These are phyloP conservation scores for Perognathus longimembris DNA, from an alignment of 2,113 vertebrate genomes.

Conservation along the genomic window DNA sequence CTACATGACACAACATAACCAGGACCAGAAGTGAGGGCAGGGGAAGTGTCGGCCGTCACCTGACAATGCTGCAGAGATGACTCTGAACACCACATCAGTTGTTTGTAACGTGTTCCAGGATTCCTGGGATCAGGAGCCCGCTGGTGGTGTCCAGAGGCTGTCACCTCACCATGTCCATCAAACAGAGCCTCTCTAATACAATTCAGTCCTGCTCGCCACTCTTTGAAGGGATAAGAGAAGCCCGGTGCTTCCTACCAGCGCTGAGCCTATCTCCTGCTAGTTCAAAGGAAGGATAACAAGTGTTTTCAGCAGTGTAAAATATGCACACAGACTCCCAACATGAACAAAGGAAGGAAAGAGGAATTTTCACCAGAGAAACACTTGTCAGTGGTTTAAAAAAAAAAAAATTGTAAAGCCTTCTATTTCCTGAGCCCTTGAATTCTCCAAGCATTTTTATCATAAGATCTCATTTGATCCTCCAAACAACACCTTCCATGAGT, in stretches of 20 bases:
- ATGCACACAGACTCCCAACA: neutral
- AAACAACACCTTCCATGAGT: neutral
- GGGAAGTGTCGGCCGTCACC: neutral
- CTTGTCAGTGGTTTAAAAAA: neutral
- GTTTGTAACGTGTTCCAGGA: neutral
- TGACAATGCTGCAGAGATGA: neutral
- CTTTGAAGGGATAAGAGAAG: neutral
- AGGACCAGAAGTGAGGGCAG: neutral
- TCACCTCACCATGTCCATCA: neutral
- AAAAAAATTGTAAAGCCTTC: neutral
- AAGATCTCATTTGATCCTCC: neutral
- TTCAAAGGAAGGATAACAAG: slow-evolving; percentile 43
- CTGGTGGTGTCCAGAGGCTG: neutral
- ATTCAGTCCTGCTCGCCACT: neutral
- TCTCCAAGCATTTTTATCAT: slow-evolving; percentile 20
- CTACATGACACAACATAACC: neutral
- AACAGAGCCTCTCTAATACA: neutral
- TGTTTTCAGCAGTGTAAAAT: slow-evolving; percentile 29
- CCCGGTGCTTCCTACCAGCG: neutral
- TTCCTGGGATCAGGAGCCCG: neutral
- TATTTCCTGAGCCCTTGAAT: neutral
- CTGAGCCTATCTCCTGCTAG: slow-evolving; percentile 13
- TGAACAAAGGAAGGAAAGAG: neutral
- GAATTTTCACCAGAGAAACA: neutral
- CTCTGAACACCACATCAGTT: neutral